phyloP scores from a whole-genome alignment of 1,140 invertebrate species.

The Megalopta genalis region DNA sequence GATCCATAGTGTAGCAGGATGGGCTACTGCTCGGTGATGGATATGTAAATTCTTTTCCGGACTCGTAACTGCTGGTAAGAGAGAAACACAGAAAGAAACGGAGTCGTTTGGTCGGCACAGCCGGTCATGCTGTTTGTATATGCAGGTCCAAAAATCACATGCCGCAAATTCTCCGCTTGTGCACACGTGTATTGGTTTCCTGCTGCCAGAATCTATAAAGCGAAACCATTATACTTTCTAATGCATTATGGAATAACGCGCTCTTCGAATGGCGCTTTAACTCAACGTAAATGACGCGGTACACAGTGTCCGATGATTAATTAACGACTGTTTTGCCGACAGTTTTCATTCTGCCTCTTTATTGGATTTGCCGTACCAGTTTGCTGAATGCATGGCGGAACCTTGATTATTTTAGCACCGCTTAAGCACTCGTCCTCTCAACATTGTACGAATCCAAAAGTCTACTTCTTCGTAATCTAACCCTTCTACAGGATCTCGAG shows the following conservation, averaged over 20 bases:
- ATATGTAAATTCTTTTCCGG: slow-evolving; percentile 1
- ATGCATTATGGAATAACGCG: slow-evolving; percentile 53
- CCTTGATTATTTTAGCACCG: too few species aligned
- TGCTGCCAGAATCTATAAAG: slow-evolving; percentile 65
- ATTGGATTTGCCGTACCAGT: not conserved
- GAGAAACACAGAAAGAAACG: not conserved
- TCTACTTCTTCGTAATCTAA: too few species aligned
- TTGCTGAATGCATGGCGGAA: too few species aligned
- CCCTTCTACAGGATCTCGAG: too few species aligned
- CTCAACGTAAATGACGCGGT: slow-evolving; percentile 59
- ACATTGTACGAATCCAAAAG: too few species aligned
- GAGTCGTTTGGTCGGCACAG: not conserved
- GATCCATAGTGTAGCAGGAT: too few species aligned
- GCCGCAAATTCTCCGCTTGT: not conserved
- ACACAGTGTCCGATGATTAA: slow-evolving; percentile 52
- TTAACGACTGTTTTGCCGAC: slow-evolving; percentile 25
- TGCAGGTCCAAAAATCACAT: slow-evolving; percentile 7
- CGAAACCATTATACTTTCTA: slow-evolving; percentile 73
- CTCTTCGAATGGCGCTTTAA: slow-evolving; percentile 36
- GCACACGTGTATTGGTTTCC: slow-evolving; percentile 1
- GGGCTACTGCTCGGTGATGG: not conserved
- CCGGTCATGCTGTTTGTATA: not conserved
- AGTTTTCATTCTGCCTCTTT: not conserved
- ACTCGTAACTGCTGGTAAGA: not conserved
- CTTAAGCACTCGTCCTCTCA: too few species aligned